These are phyloP conservation scores for Neodiprion pinetum DNA, from an alignment of 1,140 invertebrate species.

Conservation along the genomic window DNA sequence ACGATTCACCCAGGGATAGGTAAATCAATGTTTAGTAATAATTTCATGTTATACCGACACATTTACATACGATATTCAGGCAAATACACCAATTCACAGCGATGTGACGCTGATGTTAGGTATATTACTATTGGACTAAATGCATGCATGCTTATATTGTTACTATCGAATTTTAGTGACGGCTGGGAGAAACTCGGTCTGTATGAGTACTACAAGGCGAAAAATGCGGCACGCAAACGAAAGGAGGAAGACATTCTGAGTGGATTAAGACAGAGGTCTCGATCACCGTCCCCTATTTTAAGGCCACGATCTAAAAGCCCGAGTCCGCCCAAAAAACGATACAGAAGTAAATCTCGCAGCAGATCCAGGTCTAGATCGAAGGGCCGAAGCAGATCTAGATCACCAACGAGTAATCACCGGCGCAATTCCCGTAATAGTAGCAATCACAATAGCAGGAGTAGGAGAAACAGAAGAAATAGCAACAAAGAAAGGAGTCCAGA, in stretches of 20 bases:
- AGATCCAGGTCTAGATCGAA: slow-evolving; percentile 63
- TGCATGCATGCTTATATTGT: slow-evolving; percentile 1
- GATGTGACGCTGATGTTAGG: background rate
- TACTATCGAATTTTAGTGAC: slow-evolving; percentile 72
- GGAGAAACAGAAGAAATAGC: slow-evolving; percentile 52
- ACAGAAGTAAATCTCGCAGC: slow-evolving; percentile 69
- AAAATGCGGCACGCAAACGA: slow-evolving; percentile 86
- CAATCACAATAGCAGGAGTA: slow-evolving; percentile 48
- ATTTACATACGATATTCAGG: background rate
- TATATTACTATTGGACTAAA: background rate
- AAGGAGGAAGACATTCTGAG: slow-evolving; percentile 84
- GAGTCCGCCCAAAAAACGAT: slow-evolving; percentile 76
- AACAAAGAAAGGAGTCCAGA: slow-evolving; percentile 57
- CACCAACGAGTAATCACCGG: slow-evolving; percentile 60
- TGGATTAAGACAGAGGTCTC: slow-evolving; percentile 74
- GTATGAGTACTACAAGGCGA: slow-evolving; percentile 97
- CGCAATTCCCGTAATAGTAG: slow-evolving; percentile 44
- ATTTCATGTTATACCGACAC: background rate
- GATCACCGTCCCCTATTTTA: slow-evolving; percentile 76
- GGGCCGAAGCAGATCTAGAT: slow-evolving; percentile 63
- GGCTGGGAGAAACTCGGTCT: slow-evolving; percentile 97
- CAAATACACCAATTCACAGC: background rate
- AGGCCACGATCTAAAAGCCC: slow-evolving; percentile 72
- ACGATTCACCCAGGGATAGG: slow-evolving; percentile 93
- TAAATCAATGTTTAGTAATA: slow-evolving; percentile 56